A percentile compares a stretch with the other conserved stretches of the same genome.
These are phyloP conservation scores for Gadus chalcogrammus DNA, from an alignment of 2,113 vertebrate species.

Conservation along the genomic window DNA sequence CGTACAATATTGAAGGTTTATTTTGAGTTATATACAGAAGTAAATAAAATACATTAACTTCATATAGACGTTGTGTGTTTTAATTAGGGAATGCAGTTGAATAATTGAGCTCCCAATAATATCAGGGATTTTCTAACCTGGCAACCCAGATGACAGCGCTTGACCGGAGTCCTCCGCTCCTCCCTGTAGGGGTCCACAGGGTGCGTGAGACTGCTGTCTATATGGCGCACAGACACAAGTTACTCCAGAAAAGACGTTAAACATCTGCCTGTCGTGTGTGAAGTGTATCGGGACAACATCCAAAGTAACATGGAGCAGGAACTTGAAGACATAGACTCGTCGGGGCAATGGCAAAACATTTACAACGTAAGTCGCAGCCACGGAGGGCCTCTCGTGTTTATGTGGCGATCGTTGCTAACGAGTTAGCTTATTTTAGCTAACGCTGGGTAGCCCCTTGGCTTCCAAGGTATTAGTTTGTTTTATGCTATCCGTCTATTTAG, in stretches of 20 bases:
- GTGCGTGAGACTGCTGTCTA: slow-evolving; percentile 38
- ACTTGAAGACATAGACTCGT: slow-evolving; percentile 82
- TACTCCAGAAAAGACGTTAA: slow-evolving; percentile 38
- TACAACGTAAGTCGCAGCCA: slow-evolving; percentile 81
- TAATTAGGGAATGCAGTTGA: neutral
- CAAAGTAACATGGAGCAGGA: slow-evolving; percentile 73
- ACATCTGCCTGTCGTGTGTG: slow-evolving; percentile 19
- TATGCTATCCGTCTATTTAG: too few species aligned
- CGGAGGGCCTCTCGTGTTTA: slow-evolving; percentile 56
- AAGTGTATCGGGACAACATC: slow-evolving; percentile 23
- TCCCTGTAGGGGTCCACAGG: slow-evolving; percentile 50
- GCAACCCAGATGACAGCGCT: slow-evolving; percentile 34
- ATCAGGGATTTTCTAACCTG: slow-evolving; percentile 28
- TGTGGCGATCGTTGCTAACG: slow-evolving; percentile 55
- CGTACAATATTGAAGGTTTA: neutral
- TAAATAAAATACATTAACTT: neutral
- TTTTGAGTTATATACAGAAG: neutral
- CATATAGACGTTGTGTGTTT: neutral
- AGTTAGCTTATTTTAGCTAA: too few species aligned
- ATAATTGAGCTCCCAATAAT: neutral
- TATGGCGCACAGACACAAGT: slow-evolving; percentile 55
- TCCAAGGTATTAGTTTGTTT: too few species aligned
- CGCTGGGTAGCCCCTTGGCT: too few species aligned
- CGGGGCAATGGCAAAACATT: slow-evolving; percentile 84
- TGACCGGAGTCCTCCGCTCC: too few species aligned